Conservation (phyloP, 2,113 vertebrate species). For the Pluvialis apricaria region DNA sequence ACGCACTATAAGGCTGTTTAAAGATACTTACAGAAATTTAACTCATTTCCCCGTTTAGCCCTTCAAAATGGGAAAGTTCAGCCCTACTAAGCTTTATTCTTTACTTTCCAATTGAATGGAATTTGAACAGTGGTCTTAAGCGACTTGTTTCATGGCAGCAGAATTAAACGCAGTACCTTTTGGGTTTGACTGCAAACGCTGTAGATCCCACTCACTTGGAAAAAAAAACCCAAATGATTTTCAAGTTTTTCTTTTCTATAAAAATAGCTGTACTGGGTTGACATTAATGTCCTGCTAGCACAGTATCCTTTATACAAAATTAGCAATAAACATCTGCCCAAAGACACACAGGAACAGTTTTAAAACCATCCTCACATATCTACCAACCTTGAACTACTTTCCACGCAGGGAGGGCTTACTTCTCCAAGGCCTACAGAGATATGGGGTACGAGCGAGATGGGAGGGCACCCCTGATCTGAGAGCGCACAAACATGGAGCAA, state of each 20-base stretch:
- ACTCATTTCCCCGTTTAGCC: background rate
- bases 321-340: background rate
- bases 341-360: background rate
- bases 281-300: background rate
- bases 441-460: background rate
- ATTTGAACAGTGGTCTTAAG: background rate
- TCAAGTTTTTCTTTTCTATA: background rate
- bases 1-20: background rate
- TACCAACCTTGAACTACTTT: background rate
- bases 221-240: background rate
- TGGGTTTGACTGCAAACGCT: background rate
- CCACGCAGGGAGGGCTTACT: background rate
- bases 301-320: background rate
- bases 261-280: background rate
- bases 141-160: background rate
- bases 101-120: background rate
- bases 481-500: background rate
- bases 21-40: background rate
- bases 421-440: background rate
- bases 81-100: background rate
- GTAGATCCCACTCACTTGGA: background rate
- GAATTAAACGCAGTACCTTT: background rate
- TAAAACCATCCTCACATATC: background rate
- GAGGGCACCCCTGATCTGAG: background rate
- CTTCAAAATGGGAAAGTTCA: background rate